Evolutionary conservation across 2,113 vertebrate species (phyloP).

Genomic region (Haemorhous mexicanus): DNA sequence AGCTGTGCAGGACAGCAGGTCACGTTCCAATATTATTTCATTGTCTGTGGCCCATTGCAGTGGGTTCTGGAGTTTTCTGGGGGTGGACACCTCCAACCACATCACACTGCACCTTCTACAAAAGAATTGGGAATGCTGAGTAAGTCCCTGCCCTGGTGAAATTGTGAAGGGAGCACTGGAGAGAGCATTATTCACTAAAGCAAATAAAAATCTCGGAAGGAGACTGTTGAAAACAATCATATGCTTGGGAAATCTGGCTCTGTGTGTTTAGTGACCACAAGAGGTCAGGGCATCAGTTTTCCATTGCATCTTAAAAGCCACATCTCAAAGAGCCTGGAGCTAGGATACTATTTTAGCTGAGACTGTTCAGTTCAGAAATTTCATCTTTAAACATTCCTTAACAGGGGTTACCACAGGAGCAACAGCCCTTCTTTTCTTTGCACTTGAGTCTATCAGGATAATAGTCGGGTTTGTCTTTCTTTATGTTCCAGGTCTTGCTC

Average conservation of each 20-base stretch:
- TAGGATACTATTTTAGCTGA: background rate
- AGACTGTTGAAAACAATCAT: background rate
- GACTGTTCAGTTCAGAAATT: background rate
- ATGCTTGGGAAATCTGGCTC: slow-evolving; percentile 25
- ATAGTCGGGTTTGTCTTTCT: background rate
- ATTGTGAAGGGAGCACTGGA: background rate
- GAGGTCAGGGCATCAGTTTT: slow-evolving; percentile 50
- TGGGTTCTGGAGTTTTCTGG: background rate
- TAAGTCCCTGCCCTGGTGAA: background rate
- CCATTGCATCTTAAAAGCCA: slow-evolving; percentile 2
- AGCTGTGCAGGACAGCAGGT: background rate
- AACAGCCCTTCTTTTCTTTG: background rate
- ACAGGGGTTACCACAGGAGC: background rate
- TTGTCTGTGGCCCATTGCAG: background rate
- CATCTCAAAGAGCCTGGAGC: background rate
- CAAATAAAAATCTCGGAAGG: background rate
- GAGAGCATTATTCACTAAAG: background rate
- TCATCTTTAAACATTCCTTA: background rate
- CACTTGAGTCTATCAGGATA: background rate
- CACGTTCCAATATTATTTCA: background rate
- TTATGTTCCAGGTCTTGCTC: background rate
- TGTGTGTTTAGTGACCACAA: slow-evolving; percentile 47
- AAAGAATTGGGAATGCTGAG: background rate
- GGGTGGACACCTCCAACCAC: background rate
- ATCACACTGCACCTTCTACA: background rate